phyloP scores from a whole-genome alignment of 2,113 vertebrate species.

The Plestiodon gilberti region DNA sequence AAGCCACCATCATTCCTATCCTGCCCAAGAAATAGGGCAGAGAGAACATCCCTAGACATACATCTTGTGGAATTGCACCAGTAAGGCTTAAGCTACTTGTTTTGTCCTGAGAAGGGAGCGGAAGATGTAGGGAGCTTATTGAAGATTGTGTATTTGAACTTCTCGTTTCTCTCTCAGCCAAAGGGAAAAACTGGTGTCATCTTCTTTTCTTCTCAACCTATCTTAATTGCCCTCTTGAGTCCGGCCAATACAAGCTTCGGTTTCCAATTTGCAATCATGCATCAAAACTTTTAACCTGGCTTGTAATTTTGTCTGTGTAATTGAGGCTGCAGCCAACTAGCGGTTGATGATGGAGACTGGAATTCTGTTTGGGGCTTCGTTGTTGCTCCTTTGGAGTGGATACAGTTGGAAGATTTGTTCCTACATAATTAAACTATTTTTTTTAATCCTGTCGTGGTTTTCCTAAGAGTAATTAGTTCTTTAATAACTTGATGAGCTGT shows the following conservation, averaged over 20 bases:
- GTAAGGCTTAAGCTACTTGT: neutral
- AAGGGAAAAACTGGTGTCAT: neutral
- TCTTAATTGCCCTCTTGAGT: neutral
- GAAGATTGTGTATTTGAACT: neutral
- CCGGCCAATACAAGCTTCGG: neutral
- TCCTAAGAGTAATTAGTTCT: slow-evolving; percentile 4
- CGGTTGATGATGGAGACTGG: neutral
- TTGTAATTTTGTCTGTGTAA: neutral
- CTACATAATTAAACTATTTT: neutral
- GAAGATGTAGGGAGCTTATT: neutral
- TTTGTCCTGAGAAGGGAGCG: neutral
- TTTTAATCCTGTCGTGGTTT: neutral
- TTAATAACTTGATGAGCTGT: slow-evolving; percentile 1
- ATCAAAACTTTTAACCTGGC: neutral
- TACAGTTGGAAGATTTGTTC: neutral
- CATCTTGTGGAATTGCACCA: neutral
- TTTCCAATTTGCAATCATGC: neutral
- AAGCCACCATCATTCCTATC: no score
- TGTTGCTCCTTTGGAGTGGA: neutral
- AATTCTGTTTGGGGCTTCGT: neutral
- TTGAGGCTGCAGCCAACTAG: neutral
- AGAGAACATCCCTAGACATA: no score
- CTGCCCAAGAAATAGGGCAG: no score
- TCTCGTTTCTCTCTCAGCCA: neutral
- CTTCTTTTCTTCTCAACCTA: neutral